Base-by-base conservation (phyloP, 2,888 invertebrate genomes). In the Zygogramma bicolorata region DNA sequence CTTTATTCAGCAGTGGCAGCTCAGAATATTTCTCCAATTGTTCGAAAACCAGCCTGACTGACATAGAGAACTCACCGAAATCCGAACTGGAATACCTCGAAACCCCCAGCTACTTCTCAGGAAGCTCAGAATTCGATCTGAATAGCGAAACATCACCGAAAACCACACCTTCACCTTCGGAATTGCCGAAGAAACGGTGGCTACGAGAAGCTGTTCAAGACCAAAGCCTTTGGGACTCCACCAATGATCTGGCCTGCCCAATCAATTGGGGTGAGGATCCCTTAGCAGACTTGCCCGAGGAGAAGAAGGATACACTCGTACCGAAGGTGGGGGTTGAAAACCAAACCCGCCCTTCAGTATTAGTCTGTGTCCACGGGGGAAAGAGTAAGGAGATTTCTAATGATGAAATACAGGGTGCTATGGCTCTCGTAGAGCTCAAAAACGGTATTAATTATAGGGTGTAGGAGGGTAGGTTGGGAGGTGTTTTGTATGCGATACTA, bases 391-490 rank as follows among this genome's bases (percentile, higher is more conserved):
- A 84, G 68, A 84, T 86, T 66, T 84, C 85, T 0, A 83, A 81
- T 72, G 85, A 87, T 82, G 83, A 91, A 79, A 90, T 90, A 88
- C 86, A 91, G 75, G 90, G 91, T 22, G 91, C 91, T 42, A 87
- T 91, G 82, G 91, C 91, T 42, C 85, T 91, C 20, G 91, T 91
- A 84, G 90, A 91, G 82, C 82, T 91, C 53, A 89, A 90, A 40
- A 89, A 86, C 77, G 83, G 82, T 42, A 81, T 81, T 77, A 83
- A 83, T 65, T 84, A 83, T 75, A 84, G 84, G 75, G 78, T 81
- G 60, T 81, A 80, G 77, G 68, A 58, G 59, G 53, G 18, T 46
- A 20, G 53, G 27, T 7, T 22, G 22, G 53, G 22, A 7, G n/a
- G n/a, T 53, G 27, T 53, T 53, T 53, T 53, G 13, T 22, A 13